These are phyloP conservation scores for Coleophora flavipennella DNA, from an alignment of 2,888 invertebrate genomes.

Conservation along the genomic window DNA sequence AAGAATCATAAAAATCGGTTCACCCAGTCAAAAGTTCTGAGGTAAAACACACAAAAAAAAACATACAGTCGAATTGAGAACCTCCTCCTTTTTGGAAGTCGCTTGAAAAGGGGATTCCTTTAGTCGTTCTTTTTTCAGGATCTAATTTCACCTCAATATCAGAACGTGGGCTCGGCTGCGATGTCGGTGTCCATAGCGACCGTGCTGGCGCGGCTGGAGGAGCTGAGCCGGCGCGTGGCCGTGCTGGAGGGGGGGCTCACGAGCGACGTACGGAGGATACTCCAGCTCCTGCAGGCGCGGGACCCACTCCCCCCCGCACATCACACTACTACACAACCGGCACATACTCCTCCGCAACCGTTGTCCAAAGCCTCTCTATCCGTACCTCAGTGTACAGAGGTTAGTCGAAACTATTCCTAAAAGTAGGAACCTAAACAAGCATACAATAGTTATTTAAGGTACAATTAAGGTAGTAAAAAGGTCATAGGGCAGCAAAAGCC, in stretches of 20 bases:
- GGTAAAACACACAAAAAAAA: too few species aligned
- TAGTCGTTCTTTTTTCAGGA: conserved; percentile 34
- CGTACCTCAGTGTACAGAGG: conserved; percentile 54
- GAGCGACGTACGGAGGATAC: conserved; percentile 81
- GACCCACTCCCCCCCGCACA: conserved; percentile 26
- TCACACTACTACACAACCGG: conserved; percentile 35
- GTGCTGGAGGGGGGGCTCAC: conserved; percentile 82
- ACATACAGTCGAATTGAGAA: too few species aligned
- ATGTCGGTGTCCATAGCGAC: conserved; percentile 58
- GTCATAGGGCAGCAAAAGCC: too few species aligned
- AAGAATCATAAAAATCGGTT: too few species aligned
- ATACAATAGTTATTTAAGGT: too few species aligned
- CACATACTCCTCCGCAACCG: conserved; percentile 52
- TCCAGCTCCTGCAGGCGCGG: conserved; percentile 75
- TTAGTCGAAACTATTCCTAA: too few species aligned
- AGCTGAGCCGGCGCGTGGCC: conserved; percentile 78
- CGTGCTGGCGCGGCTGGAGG: conserved; percentile 78
- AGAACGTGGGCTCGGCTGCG: conserved; percentile 53
- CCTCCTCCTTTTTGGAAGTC: too few species aligned
- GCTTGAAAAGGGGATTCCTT: not conserved
- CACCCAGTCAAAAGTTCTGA: too few species aligned
- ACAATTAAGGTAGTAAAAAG: too few species aligned
- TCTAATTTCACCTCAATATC: conserved; percentile 58
- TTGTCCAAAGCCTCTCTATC: conserved; percentile 56
- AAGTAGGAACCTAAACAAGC: too few species aligned